phyloP scores from a whole-genome alignment of 2,113 vertebrate genomes.

The Sphyrna mokarran region DNA sequence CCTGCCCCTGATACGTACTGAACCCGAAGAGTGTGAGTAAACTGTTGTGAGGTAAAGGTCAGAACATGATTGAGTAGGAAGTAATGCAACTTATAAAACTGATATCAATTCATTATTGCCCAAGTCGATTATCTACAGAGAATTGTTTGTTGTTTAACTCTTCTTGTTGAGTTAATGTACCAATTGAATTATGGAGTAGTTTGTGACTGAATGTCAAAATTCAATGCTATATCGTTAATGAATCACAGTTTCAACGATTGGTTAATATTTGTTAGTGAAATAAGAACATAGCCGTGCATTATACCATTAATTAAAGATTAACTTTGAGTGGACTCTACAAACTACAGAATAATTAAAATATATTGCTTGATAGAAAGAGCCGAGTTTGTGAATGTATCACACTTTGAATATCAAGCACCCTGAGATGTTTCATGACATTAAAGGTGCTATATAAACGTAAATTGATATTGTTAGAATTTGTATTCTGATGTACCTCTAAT shows the following conservation, averaged over 20 bases:
- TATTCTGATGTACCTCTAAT: not conserved
- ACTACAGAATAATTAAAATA: not conserved
- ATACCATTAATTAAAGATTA: not conserved
- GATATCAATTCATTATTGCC: not conserved
- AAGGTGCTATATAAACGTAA: not conserved
- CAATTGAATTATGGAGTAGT: too few relatives aligned
- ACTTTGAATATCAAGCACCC: not conserved
- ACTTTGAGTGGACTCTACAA: not conserved
- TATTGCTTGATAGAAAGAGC: not conserved
- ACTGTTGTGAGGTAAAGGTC: not conserved
- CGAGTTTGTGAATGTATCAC: not conserved
- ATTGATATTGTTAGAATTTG: not conserved
- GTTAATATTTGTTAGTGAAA: not conserved
- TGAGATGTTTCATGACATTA: not conserved
- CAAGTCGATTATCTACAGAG: not conserved
- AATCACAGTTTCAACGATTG: not conserved
- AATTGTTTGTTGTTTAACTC: not conserved
- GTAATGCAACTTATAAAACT: not conserved
- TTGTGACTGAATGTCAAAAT: not conserved
- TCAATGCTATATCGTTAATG: not conserved
- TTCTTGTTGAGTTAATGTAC: not conserved
- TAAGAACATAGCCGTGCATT: not conserved
- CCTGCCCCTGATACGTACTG: not conserved
- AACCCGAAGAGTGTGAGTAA: not conserved
- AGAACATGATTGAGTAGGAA: too few relatives aligned